Base-by-base conservation (phyloP, 1,140 invertebrate genomes). In the Aricia agestis region DNA sequence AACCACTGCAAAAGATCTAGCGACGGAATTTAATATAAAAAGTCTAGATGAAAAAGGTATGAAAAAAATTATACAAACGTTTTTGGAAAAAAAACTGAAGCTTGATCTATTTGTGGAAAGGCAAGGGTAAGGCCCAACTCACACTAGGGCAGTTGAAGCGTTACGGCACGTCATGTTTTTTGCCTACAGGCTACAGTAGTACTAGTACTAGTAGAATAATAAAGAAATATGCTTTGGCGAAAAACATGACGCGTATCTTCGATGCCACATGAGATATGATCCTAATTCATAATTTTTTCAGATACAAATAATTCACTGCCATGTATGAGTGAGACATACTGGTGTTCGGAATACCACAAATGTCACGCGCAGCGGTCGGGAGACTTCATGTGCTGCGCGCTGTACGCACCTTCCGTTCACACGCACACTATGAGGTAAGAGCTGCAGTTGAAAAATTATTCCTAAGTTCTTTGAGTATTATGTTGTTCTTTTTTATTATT, bases 341-440 rank as follows among this genome's bases (percentile, higher is more conserved):
- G 96, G 94, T 95, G 95, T 81, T 96, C 95, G 0, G 96, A 97
- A 83, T 96, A 96, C 83, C 95, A 97, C 83, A 97, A 97, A 90
- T 96, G 96, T 80, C 96, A 97, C 78, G 95, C 94, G 13, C 80
- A 94, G 10, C 93, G 93, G 82, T 88, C 93, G 19, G 92, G 91
- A 15, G 89, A 94, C 78, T 92, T 95, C 72, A 89, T 96, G 74
- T 92, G 95, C 69, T 96, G 95, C 78, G 93, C 94, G 7, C 82
- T 96, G 1, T 96, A 95, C 82, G 92, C 93, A 17, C 94, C 95
- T 13, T 87, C 93, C 10, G 92, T 96, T 6, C 95, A 95, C 61
- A 94, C 93, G 66, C 93, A 94, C 78, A 94, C 95, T 17, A 95
- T 95, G 93, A 92, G 93, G 93, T 93, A 86, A 72, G 63, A 59